Evolutionary conservation across 2,888 invertebrate genomes (phyloP).

Genomic region (Villa cingulata): DNA sequence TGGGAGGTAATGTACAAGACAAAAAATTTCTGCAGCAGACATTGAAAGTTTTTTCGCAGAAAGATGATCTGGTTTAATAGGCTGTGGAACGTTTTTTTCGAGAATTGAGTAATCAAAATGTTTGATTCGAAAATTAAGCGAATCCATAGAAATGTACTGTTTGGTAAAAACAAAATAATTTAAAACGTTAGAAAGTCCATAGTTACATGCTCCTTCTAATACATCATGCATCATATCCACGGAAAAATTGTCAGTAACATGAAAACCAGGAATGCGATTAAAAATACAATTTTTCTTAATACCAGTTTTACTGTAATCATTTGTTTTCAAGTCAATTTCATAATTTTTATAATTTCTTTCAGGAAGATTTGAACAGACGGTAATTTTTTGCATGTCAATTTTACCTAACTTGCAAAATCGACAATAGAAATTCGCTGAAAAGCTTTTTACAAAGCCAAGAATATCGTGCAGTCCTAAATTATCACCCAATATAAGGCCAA

Average conservation of each 20-base stretch:
- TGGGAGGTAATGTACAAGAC: not conserved
- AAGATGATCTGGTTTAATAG: not conserved
- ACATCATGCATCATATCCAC: slow-evolving; percentile 16
- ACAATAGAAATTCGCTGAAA: slow-evolving; percentile 7
- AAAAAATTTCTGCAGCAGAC: not conserved
- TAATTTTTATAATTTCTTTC: slow-evolving; percentile 11
- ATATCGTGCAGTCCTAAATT: slow-evolving; percentile 12
- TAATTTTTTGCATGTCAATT: too few species aligned
- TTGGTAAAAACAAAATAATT: slow-evolving; percentile 3
- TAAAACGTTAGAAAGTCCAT: slow-evolving; percentile 7
- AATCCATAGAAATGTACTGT: slow-evolving; percentile 1
- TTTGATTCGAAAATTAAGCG: not conserved
- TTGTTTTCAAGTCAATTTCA: slow-evolving; percentile 2
- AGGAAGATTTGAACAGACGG: not conserved
- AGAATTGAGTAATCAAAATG: not conserved
- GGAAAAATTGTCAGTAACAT: slow-evolving; percentile 11
- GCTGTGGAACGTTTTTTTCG: not conserved
- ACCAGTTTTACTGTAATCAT: slow-evolving; percentile 2
- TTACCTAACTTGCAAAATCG: not conserved
- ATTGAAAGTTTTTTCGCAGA: not conserved
- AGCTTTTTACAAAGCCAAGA: slow-evolving; percentile 12
- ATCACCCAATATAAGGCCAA: slow-evolving; percentile 11
- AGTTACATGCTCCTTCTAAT: not conserved
- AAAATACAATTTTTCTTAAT: slow-evolving; percentile 11
- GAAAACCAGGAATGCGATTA: slow-evolving; percentile 9